These are phyloP conservation scores for Rhinoptilus africanus DNA, from an alignment of 2,113 vertebrate genomes.

Conservation along the genomic window DNA sequence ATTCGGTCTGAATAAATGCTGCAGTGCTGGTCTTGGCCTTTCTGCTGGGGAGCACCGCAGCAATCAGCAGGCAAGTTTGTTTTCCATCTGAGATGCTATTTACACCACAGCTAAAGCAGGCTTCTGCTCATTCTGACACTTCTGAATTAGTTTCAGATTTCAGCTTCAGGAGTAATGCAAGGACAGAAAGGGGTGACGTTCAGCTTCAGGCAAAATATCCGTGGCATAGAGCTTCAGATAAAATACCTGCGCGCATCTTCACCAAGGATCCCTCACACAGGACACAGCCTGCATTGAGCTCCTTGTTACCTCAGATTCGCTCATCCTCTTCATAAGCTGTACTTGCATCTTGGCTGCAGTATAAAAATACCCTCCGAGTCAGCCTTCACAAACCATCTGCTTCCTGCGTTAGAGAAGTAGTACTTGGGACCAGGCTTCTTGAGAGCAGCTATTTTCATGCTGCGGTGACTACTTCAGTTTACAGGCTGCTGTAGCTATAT, in stretches of 20 bases:
- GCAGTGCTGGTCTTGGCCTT: not conserved
- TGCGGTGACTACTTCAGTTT: not conserved
- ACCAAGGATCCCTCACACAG: not conserved
- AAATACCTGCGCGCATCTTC: fast-evolving
- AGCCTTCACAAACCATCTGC: constrained; percentile 21
- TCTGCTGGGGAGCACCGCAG: not conserved
- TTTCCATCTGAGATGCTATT: not conserved
- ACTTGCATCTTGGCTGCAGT: not conserved
- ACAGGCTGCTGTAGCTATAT: not conserved
- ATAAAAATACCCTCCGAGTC: constrained; percentile 3
- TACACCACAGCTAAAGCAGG: not conserved
- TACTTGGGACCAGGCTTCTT: not conserved
- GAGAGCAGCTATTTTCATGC: not conserved
- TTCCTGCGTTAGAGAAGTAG: not conserved
- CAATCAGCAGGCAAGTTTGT: not conserved
- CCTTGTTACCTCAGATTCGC: fast-evolving
- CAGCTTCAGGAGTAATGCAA: not conserved
- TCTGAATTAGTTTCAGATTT: not conserved
- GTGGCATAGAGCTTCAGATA: not conserved
- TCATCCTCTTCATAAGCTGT: not conserved
- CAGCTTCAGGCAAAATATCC: not conserved
- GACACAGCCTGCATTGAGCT: not conserved
- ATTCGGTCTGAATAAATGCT: not conserved
- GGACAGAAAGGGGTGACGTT: not conserved
- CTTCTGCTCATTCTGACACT: not conserved